Percentiles rank a stretch among this genome's conserved stretches.
phyloP scores from a whole-genome alignment of 2,888 invertebrate species.

The Cenopis cana region DNA sequence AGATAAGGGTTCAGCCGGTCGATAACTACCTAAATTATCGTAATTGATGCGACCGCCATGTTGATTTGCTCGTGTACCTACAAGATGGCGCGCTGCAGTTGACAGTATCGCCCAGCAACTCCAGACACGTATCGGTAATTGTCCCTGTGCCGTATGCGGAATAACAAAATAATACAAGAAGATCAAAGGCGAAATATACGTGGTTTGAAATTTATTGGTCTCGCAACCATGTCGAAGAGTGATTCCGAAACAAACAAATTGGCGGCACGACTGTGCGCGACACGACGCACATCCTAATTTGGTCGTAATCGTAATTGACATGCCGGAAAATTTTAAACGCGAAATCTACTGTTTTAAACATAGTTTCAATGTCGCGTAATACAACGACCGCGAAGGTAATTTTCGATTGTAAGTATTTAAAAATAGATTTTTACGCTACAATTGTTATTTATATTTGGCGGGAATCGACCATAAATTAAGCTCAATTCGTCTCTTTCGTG shows the following conservation, averaged over 20 bases:
- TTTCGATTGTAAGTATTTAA: constrained; percentile 25
- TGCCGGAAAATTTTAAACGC: constrained; percentile 57
- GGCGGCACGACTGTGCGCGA: constrained; percentile 54
- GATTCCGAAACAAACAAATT: constrained; percentile 68
- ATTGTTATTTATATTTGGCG: constrained; percentile 43
- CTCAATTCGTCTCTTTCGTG: constrained; percentile 32
- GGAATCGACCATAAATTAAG: constrained; percentile 38
- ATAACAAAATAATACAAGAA: constrained; percentile 77
- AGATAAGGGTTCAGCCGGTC: constrained; percentile 31
- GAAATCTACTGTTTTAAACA: constrained; percentile 50
- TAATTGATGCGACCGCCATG: constrained; percentile 55
- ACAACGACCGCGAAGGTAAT: constrained; percentile 28
- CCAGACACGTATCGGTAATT: constrained; percentile 79
- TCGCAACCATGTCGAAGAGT: constrained; percentile 64
- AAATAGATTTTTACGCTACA: constrained; percentile 36
- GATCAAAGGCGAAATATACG: constrained; percentile 83
- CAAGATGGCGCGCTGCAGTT: constrained; percentile 42
- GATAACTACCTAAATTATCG: constrained; percentile 51
- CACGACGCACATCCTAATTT: constrained; percentile 67
- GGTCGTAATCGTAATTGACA: constrained; percentile 61
- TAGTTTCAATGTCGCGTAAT: constrained; percentile 45
- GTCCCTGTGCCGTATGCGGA: constrained; percentile 71
- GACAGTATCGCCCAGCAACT: constrained; percentile 67
- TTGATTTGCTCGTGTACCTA: constrained; percentile 55
- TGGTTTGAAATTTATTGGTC: constrained; percentile 81